Evolutionary conservation across 2,113 vertebrate species (phyloP).

Genomic region (Sinocyclocheilus anophthalmus): DNA sequence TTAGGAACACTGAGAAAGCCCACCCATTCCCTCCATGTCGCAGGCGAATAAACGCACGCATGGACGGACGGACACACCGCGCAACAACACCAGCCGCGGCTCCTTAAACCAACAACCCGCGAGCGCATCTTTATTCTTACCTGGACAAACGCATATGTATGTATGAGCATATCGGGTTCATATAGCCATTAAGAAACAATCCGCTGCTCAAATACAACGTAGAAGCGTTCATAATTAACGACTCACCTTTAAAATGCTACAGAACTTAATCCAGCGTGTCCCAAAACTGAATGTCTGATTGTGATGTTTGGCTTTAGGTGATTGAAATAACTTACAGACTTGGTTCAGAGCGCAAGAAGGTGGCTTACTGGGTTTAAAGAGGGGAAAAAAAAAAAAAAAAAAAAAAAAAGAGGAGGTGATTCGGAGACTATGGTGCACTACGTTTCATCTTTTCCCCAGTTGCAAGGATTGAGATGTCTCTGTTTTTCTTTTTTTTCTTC

Average conservation of each 20-base stretch:
- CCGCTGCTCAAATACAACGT: constrained; percentile 6
- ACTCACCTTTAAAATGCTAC: constrained; percentile 27
- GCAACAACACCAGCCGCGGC: neutral
- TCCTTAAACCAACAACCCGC: constrained; percentile 16
- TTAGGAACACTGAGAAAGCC: constrained; percentile 19
- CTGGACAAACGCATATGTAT: constrained; percentile 45
- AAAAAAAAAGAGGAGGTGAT: constrained; percentile 25
- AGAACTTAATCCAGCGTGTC: constrained; percentile 32
- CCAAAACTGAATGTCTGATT: constrained; percentile 11
- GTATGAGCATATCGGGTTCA: constrained; percentile 47
- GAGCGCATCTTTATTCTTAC: constrained; percentile 40
- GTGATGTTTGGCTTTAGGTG: neutral
- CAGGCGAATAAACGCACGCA: constrained; percentile 61
- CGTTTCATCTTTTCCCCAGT: constrained; percentile 74
- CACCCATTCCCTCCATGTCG: constrained; percentile 69
- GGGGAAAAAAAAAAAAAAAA: neutral
- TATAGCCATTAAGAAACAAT: neutral
- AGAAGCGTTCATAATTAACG: constrained; percentile 17
- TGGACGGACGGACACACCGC: constrained; percentile 2
- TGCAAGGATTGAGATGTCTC: constrained; percentile 76
- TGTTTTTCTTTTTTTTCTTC: constrained; percentile 71
- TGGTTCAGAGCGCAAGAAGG: neutral
- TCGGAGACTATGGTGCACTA: constrained; percentile 43
- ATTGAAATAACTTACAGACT: constrained; percentile 8
- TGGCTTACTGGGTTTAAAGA: constrained; percentile 4